These are phyloP conservation scores for Apodemus agrarius DNA, from an alignment of 2,797 vertebrate genomes.

Conservation along the genomic window DNA sequence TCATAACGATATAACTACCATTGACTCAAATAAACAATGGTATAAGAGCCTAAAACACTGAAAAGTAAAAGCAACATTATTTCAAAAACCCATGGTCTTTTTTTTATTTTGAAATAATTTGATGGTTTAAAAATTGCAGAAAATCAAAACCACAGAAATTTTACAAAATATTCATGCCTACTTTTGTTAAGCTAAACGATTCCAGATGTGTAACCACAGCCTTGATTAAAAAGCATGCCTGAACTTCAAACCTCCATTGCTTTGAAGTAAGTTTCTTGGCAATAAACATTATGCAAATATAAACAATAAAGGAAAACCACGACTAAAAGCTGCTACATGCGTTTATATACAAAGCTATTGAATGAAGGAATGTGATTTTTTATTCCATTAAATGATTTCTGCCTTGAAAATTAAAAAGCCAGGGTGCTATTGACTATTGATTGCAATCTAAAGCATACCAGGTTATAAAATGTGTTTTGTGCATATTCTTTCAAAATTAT, in stretches of 20 bases:
- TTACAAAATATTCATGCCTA: conserved; percentile 26
- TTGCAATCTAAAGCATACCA: background rate
- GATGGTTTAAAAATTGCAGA: conserved; percentile 54
- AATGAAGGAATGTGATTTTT: conserved; percentile 65
- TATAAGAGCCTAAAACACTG: background rate
- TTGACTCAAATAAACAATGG: conserved; percentile 40
- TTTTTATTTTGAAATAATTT: conserved; percentile 58
- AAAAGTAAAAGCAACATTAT: conserved; percentile 66
- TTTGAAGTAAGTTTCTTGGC: conserved; percentile 80
- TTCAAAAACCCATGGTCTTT: conserved; percentile 50
- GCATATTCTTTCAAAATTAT: background rate
- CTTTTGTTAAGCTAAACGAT: conserved; percentile 77
- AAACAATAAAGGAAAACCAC: conserved; percentile 57
- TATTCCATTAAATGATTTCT: conserved; percentile 59
- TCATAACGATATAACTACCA: conserved; percentile 13
- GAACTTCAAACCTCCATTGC: conserved; percentile 76
- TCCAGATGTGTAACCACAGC: conserved; percentile 80
- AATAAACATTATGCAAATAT: conserved; percentile 84
- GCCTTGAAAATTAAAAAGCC: conserved; percentile 67
- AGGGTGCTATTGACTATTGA: background rate
- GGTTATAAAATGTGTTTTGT: background rate
- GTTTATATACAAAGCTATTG: conserved; percentile 77
- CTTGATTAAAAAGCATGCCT: conserved; percentile 84
- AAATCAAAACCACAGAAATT: conserved; percentile 53
- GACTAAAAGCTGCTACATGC: conserved; percentile 67